Evolutionary conservation across 2,797 vertebrate species (phyloP).

Genomic region (Catamblyrhynchus diadema): DNA sequence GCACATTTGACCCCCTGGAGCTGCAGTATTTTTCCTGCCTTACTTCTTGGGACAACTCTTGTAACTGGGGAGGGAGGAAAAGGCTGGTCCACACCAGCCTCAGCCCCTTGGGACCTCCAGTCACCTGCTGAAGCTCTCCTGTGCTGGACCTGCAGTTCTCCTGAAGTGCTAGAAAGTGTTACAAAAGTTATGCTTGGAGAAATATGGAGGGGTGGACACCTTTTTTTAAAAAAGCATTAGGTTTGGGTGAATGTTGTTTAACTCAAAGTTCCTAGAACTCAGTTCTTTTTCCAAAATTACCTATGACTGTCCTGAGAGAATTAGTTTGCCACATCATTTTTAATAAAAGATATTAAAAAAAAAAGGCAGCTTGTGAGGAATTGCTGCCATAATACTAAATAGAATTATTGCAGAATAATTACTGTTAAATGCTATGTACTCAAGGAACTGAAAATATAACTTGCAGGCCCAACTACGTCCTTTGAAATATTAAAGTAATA

Average conservation of each 20-base stretch:
- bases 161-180: background rate
- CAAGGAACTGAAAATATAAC: background rate
- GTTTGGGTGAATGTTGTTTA: background rate
- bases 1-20: background rate
- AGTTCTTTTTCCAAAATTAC: background rate
- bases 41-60: background rate
- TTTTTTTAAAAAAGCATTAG: background rate
- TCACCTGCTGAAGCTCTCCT: background rate
- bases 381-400: background rate
- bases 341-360: background rate
- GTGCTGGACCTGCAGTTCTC: background rate
- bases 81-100: background rate
- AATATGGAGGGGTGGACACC: rapidly evolving
- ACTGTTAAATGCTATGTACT: background rate
- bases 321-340: background rate
- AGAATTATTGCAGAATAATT: background rate
- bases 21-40: background rate
- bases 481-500: background rate
- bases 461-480: background rate
- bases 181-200: background rate
- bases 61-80: background rate
- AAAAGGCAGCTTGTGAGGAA: background rate
- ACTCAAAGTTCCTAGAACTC: background rate
- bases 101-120: background rate
- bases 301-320: background rate